These are phyloP conservation scores for Rhinella marina DNA, from an alignment of 2,797 vertebrate genomes.

Conservation along the genomic window DNA sequence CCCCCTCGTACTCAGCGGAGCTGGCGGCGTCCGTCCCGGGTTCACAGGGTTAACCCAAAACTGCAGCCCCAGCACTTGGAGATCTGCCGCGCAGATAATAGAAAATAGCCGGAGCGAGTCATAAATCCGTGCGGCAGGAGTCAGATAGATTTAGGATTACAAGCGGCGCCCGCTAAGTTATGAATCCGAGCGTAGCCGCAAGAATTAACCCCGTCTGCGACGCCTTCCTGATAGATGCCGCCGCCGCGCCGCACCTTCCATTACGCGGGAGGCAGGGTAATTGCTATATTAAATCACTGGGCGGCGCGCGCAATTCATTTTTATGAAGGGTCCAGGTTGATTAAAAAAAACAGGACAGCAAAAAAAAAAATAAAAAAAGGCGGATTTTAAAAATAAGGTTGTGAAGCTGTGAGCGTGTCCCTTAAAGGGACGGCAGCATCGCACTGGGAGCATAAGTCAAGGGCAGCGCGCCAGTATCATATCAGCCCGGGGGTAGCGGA, in stretches of 20 bases:
- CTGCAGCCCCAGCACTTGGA: constrained; percentile 42
- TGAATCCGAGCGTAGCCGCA: constrained; percentile 16
- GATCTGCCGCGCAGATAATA: constrained; percentile 41
- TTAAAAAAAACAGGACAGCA: background rate
- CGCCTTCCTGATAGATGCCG: background rate
- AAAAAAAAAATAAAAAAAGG: background rate
- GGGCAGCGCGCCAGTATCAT: background rate
- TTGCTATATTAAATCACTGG: background rate
- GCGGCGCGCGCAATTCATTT: background rate
- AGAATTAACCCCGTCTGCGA: constrained; percentile 3
- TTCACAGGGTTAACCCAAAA: constrained; percentile 22
- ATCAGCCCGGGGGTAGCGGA: background rate
- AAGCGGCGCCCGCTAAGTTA: constrained; percentile 10
- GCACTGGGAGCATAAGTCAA: too few relatives aligned
- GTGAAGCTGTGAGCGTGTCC: background rate
- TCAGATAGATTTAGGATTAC: constrained; percentile 42
- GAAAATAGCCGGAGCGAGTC: constrained; percentile 35
- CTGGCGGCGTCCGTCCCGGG: background rate
- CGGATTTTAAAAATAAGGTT: background rate
- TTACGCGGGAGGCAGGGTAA: background rate
- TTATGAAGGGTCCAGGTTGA: background rate
- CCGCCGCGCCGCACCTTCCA: too few relatives aligned
- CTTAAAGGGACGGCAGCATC: background rate
- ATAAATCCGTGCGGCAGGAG: constrained; percentile 45
- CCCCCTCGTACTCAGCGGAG: too few relatives aligned